phyloP scores from a whole-genome alignment of 2,113 vertebrate genomes.

The Tauraco erythrolophus region DNA sequence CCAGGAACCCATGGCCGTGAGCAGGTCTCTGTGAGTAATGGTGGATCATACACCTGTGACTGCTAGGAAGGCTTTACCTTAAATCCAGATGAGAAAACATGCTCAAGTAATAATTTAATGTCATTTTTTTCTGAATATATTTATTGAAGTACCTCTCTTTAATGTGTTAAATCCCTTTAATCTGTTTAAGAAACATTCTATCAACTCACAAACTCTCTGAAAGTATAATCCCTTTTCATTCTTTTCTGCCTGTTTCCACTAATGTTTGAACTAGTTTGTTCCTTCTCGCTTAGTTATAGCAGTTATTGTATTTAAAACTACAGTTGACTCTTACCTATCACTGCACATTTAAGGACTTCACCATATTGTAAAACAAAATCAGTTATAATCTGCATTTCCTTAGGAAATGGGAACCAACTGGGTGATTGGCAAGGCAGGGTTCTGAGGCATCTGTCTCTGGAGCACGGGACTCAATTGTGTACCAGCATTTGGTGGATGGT shows the following conservation, averaged over 20 bases:
- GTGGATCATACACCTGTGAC: constrained; percentile 79
- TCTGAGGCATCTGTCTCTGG: not conserved
- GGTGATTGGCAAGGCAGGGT: not conserved
- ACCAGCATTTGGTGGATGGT: not conserved
- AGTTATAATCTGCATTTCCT: not conserved
- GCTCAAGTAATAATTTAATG: constrained; percentile 72
- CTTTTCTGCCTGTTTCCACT: not conserved
- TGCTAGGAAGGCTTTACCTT: constrained; percentile 82
- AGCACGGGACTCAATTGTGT: not conserved
- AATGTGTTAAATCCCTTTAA: not conserved
- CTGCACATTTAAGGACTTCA: not conserved
- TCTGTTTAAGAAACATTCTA: not conserved
- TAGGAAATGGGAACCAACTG: not conserved
- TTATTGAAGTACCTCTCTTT: not conserved
- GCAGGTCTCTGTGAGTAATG: constrained; percentile 82
- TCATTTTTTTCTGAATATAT: not conserved
- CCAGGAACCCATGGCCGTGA: constrained; percentile 79
- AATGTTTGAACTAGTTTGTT: not conserved
- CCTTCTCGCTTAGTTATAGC: not conserved
- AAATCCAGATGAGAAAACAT: constrained; percentile 84
- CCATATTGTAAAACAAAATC: not conserved
- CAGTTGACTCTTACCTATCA: not conserved
- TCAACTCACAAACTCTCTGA: not conserved
- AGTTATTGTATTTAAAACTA: not conserved
- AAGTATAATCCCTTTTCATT: not conserved